phyloP scores from a whole-genome alignment of 2,113 vertebrate species.

The Manacus vitellinus region DNA sequence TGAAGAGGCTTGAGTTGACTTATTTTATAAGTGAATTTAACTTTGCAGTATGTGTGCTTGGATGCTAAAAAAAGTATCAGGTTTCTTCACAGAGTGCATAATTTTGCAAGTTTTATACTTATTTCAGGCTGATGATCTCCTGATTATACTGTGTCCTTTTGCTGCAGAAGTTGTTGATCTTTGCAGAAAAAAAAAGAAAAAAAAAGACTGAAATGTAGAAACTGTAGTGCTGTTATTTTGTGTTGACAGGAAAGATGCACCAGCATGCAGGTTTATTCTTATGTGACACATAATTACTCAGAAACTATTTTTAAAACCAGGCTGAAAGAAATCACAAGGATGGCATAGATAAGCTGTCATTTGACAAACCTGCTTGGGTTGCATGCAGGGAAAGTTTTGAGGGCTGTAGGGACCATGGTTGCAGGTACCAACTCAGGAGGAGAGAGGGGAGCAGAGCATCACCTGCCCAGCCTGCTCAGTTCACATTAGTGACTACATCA shows the following conservation, averaged over 20 bases:
- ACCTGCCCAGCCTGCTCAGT: background rate
- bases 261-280: slow-evolving; percentile 40
- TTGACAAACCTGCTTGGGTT: background rate
- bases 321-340: slow-evolving; percentile 5
- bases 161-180: slow-evolving; percentile 40
- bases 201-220: background rate
- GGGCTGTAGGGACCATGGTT: background rate
- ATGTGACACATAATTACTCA: slow-evolving; percentile 6
- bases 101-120: slow-evolving; percentile 25
- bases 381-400: background rate
- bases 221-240: background rate
- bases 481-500: background rate
- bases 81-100: background rate
- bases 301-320: slow-evolving; percentile 21
- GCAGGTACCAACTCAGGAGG: background rate
- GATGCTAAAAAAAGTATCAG: background rate
- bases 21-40: background rate
- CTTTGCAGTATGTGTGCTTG: background rate
- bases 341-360: background rate
- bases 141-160: slow-evolving; percentile 23
- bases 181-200: background rate
- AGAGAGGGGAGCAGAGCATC: background rate
- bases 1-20: background rate
- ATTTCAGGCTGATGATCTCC: slow-evolving; percentile 27
- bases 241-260: slow-evolving; percentile 22